Evolutionary conservation across 2,888 invertebrate genomes (phyloP).

Genomic region (Trisateles emortualis): DNA sequence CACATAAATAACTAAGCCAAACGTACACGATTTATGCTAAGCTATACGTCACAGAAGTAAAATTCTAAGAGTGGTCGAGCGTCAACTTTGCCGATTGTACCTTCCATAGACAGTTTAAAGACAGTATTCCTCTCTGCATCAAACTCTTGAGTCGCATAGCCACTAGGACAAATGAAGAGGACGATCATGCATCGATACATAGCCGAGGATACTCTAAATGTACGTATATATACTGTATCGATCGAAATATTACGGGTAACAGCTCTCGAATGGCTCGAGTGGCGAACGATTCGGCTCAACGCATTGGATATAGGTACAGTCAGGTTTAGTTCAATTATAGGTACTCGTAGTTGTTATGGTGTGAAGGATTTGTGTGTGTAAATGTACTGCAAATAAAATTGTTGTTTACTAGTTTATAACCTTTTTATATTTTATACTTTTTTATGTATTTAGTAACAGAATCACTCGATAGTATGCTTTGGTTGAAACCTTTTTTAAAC

Average conservation of each 20-base stretch:
- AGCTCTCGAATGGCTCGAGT: conserved; percentile 42
- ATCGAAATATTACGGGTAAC: conserved; percentile 56
- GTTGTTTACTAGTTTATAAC: too few relatives aligned
- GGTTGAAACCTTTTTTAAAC: too few relatives aligned
- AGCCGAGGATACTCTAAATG: conserved; percentile 36
- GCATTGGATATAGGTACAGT: background rate
- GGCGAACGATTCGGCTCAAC: conserved; percentile 22
- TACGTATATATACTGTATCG: too few relatives aligned
- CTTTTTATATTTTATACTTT: too few relatives aligned
- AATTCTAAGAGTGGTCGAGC: too few relatives aligned
- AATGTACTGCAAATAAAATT: background rate
- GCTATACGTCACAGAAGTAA: too few relatives aligned
- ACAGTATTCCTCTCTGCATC: background rate
- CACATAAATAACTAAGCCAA: too few relatives aligned
- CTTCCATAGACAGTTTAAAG: too few relatives aligned
- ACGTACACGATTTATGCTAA: too few relatives aligned
- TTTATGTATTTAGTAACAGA: too few relatives aligned
- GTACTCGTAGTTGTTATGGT: conserved; percentile 5
- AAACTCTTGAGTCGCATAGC: conserved; percentile 10
- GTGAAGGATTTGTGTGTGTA: background rate
- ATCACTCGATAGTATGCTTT: too few relatives aligned
- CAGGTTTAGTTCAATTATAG: background rate
- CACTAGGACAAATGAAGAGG: conserved; percentile 51
- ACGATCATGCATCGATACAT: conserved; percentile 54
- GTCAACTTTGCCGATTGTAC: too few relatives aligned